A percentile compares a stretch with the other conserved stretches of the same genome.
Evolutionary conservation across 2,797 vertebrate genomes (phyloP).

Genomic region (Premnoplex brunnescens): DNA sequence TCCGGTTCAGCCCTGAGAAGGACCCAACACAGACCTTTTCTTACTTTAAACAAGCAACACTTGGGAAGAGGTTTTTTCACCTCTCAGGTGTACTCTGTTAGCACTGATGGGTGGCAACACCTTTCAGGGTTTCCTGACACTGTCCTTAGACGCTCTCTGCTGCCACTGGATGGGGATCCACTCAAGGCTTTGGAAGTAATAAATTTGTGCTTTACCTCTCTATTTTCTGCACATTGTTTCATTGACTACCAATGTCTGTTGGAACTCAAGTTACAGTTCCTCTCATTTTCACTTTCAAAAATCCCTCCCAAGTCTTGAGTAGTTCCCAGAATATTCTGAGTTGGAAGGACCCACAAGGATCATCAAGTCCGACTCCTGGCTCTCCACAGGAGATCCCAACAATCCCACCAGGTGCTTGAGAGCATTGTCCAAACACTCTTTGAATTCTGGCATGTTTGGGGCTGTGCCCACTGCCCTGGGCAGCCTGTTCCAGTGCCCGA

Average conservation of each 20-base stretch:
- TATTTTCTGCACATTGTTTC: not conserved
- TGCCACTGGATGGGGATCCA: not conserved
- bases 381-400: not conserved
- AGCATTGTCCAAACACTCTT: not conserved
- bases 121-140: not conserved
- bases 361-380: not conserved
- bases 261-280: not conserved
- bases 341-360: not conserved
- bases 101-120: not conserved
- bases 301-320: not conserved
- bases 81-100: not conserved
- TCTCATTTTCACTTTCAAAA: not conserved
- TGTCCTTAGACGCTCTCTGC: not conserved
- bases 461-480: not conserved
- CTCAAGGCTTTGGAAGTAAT: not conserved
- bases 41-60: not conserved
- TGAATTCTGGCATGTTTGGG: not conserved
- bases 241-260: not conserved
- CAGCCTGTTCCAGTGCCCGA: not conserved
- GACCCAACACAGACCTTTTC: not conserved
- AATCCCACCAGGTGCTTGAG: not conserved
- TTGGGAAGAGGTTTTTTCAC: not conserved
- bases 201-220: not conserved
- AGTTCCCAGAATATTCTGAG: not conserved
- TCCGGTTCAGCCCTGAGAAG: not conserved